Evolutionary conservation across 1,140 invertebrate species (phyloP), one percentile per base, ranked within the genome.

Genomic region (Eciton burchellii): DNA sequence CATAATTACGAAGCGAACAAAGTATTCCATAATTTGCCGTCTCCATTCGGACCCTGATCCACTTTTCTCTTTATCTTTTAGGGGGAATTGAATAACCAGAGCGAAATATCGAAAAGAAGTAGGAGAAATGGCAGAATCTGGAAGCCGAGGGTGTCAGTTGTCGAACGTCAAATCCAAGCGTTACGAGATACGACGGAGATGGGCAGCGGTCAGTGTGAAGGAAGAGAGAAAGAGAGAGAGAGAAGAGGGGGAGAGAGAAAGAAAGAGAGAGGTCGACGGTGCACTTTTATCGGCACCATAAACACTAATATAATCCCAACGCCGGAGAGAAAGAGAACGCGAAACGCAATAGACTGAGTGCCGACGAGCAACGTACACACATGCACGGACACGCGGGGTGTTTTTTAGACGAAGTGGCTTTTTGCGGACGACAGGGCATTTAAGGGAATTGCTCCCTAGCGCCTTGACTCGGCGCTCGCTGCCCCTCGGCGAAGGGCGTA

Each of bases 381-480:
- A 84, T 74, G 82, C 77, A 82, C 85, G 77, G 84, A 81, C 54
- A 82, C 49, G 54, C 70, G 71, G 90, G 89, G 81, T 92, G 92
- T 93, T 93, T 92, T 92, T 91, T 92, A 92, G 90, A 90, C 91
- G 82, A 83, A 92, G 91, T 92, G 92, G 84, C 91, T 92, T 92
- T 93, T 93, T 92, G 91, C 89, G 91, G 89, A 79, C 90, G 92
- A 92, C 90, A 92, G 91, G 91, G 89, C 92, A 92, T 93, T 92
- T 92, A 93, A 92, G 92, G 90, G 91, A 93, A 93, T 93, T 93
- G 92, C 91, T 93, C 92, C 89, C 91, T 74, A 91, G 88, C 86
- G 89, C 90, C 90, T 87, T 87, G 82, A 83, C 84, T 74, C 63
- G 54, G 52, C 49, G 49, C 60, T 74, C n/a, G 85, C 68, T 85